Percentiles rank a stretch among this genome's conserved stretches.
Evolutionary conservation across 1,140 invertebrate genomes (phyloP).

Genomic region (Papilio dardanus): DNA sequence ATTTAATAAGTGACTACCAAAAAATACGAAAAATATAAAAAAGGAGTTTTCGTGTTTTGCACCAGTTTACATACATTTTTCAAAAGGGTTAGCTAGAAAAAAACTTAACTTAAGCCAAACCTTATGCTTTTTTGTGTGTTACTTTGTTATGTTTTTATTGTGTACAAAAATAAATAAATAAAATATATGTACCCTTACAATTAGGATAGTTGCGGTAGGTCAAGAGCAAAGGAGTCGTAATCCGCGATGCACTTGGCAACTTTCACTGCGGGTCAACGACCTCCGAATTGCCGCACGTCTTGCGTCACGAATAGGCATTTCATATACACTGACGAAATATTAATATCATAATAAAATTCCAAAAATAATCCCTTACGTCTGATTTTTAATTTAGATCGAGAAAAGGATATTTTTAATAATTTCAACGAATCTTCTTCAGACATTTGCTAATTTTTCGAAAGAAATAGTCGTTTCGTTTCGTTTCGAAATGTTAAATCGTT

Average conservation of each 20-base stretch:
- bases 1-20: not conserved
- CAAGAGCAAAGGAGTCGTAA: constrained; percentile 31
- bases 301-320: constrained; percentile 15
- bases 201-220: constrained; percentile 18
- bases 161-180: no score
- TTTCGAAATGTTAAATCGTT: no score
- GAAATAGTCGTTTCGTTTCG: no score
- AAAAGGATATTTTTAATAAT: not conserved
- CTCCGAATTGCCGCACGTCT: constrained; percentile 26
- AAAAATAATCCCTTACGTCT: not conserved
- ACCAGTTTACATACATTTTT: no score
- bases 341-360: not conserved
- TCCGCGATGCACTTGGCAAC: constrained; percentile 15
- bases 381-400: not conserved
- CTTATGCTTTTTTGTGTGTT: no score
- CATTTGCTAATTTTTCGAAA: no score
- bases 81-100: no score
- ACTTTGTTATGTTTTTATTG: not conserved
- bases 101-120: no score
- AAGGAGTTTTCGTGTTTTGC: no score
- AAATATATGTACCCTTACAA: not conserved
- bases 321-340: not conserved
- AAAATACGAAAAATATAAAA: no score
- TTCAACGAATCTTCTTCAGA: not conserved
- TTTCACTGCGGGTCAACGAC: constrained; percentile 31